Percentiles rank a stretch among this genome's conserved stretches.
Evolutionary conservation across 37 sponge, comb jelly and placozoan species (phyloP).

Genomic region (Crambe crambe): DNA sequence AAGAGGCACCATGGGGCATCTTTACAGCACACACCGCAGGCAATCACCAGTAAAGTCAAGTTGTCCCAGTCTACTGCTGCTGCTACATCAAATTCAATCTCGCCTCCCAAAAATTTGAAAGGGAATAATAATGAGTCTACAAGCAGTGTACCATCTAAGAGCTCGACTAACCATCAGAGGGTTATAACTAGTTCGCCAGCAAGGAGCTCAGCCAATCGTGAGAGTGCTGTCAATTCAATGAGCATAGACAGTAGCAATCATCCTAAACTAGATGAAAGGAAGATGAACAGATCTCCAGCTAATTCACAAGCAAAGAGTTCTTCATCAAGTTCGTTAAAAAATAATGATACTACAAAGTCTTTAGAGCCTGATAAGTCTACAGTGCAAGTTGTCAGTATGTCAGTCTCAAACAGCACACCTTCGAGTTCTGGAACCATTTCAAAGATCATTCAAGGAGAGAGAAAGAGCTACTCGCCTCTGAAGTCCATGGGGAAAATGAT

Average conservation of each 20-base stretch:
- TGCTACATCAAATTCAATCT: neutral
- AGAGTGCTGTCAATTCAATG: neutral
- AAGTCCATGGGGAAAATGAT: neutral
- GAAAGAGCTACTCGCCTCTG: neutral
- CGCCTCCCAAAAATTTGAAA: neutral
- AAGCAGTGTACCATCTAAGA: neutral
- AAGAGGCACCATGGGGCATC: conserved; percentile 12
- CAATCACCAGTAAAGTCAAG: neutral
- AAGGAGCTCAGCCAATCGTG: neutral
- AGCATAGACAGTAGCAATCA: no score
- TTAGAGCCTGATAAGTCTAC: neutral
- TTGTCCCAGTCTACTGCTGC: neutral
- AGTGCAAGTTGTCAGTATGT: neutral
- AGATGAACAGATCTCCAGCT: neutral
- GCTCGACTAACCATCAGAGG: neutral
- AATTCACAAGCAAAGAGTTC: neutral
- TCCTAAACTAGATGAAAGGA: no score
- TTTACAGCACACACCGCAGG: neutral
- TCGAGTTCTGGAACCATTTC: neutral
- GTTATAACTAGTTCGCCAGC: neutral
- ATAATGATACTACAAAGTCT: neutral
- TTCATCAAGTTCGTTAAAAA: neutral
- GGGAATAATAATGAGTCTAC: neutral
- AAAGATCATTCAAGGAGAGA: neutral
- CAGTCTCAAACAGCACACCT: neutral